Evolutionary conservation across 2,888 invertebrate genomes (phyloP), one percentile per base, ranked within the genome.

Genomic region (Pinctada fucata): DNA sequence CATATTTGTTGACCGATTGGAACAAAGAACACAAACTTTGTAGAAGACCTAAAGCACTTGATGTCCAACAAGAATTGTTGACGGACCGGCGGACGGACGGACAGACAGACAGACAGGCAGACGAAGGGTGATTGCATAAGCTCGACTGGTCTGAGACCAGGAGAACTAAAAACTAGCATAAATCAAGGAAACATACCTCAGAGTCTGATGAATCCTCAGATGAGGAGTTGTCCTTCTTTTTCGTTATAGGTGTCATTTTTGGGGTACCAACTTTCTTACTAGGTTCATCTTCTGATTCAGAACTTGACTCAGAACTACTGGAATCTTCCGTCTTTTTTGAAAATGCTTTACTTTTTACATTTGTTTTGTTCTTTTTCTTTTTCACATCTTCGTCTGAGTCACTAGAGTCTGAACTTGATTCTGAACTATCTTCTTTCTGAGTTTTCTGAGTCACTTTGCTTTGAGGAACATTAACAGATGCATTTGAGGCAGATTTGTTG

Each of bases 201-300:
- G 78, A 77, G 63, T 82, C 79, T 64, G 81, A 82, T 76, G 76
- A 76, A 52, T 79, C 79, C 6, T 58, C 58, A 10, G 58, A 58
- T 58, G 80, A 79, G 49, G 78, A 78, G 73, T 71, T 74, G 52
- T 79, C 73, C 64, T 79, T 52, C 16, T 47, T 52, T 74, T 78
- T 63, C 75, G 76, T 52, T 13, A 68, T 75, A 1, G 79, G 79
- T 6, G 79, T 79, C 3, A 68, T 63, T 64, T 75, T 74, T 47
- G 69, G 72, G 47, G 75, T 72, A 58, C 67, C 65, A n/a, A 70
- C n/a, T 49, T 64, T 70, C 63, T 79, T 71, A 45, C 78, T 16
- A 49, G 45, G n/a, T 71, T 77, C 79, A 71, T 78, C 76, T n/a
- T 83, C 82, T 45, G 78, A 76, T 67, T 83, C 81, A 66, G 78